Evolutionary conservation across 2,113 vertebrate genomes (phyloP).

Genomic region (Leucopsar rothschildi): DNA sequence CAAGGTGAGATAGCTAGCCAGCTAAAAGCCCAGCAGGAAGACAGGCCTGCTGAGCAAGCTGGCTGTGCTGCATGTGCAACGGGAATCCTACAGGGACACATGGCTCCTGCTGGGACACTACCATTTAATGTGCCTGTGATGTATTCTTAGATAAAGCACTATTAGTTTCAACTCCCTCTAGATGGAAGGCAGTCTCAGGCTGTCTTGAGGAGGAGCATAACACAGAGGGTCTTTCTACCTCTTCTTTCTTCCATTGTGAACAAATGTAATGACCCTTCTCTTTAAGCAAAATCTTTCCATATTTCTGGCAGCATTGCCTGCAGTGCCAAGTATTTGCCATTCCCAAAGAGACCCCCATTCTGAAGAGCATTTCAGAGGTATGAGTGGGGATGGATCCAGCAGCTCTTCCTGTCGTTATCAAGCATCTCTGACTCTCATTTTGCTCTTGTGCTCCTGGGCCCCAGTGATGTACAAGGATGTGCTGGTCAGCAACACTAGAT

Average conservation of each 20-base stretch:
- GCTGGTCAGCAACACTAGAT: neutral
- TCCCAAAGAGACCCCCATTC: neutral
- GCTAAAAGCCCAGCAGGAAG: neutral
- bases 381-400: neutral
- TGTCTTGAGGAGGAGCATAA: rapidly evolving
- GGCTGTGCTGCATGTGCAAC: rapidly evolving
- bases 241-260: rapidly evolving
- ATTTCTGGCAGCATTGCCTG: neutral
- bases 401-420: neutral
- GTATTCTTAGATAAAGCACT: neutral
- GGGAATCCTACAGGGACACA: rapidly evolving
- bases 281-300: neutral
- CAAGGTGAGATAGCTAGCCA: neutral
- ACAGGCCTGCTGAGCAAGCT: neutral
- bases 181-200: rapidly evolving
- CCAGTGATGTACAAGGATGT: neutral
- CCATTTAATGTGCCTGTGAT: neutral
- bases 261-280: neutral
- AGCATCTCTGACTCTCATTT: neutral
- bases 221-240: neutral
- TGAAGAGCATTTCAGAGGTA: neutral
- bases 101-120: rapidly evolving
- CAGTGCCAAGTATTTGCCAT: neutral
- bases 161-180: neutral
- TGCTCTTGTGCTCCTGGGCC: neutral